Percentiles rank a stretch among this genome's conserved stretches.
These are phyloP conservation scores for Thymelicus sylvestris DNA, from an alignment of 2,888 invertebrate species.

Conservation along the genomic window DNA sequence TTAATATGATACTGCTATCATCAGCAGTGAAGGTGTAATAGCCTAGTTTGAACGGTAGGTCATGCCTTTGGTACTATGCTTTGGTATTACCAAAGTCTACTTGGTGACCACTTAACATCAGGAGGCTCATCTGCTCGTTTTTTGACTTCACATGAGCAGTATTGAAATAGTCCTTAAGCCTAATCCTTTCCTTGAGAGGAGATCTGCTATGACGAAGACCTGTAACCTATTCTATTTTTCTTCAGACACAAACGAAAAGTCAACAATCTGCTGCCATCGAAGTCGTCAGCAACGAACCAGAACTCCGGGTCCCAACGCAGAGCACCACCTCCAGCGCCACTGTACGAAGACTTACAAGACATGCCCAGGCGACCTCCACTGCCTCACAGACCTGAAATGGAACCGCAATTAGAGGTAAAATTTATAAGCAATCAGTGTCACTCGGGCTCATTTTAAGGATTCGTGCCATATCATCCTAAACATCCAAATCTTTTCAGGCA, in stretches of 20 bases:
- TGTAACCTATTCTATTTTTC: slow-evolving; percentile 52
- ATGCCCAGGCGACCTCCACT: slow-evolving; percentile 83
- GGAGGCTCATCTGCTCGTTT: too few relatives aligned
- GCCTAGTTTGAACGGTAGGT: too few relatives aligned
- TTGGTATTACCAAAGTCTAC: too few relatives aligned
- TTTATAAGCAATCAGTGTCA: neutral
- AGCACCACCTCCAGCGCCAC: slow-evolving; percentile 85
- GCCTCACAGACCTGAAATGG: slow-evolving; percentile 74
- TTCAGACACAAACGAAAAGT: slow-evolving; percentile 94
- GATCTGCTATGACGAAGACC: neutral
- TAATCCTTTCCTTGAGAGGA: too few relatives aligned
- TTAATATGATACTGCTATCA: neutral
- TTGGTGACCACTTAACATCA: too few relatives aligned
- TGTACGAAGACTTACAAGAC: slow-evolving; percentile 92
- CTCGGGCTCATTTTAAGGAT: neutral
- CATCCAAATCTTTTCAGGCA: too few relatives aligned
- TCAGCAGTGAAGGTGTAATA: too few relatives aligned
- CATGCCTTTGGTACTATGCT: too few relatives aligned
- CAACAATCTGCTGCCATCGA: slow-evolving; percentile 93
- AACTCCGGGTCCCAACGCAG: slow-evolving; percentile 77
- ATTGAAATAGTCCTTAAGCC: too few relatives aligned
- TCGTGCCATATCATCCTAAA: too few relatives aligned
- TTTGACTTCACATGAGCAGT: too few relatives aligned
- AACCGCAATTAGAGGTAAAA: slow-evolving; percentile 80
- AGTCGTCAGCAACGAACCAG: slow-evolving; percentile 87